Conservation (phyloP, 2,797 vertebrate species). For the Enteromius viviparus region DNA sequence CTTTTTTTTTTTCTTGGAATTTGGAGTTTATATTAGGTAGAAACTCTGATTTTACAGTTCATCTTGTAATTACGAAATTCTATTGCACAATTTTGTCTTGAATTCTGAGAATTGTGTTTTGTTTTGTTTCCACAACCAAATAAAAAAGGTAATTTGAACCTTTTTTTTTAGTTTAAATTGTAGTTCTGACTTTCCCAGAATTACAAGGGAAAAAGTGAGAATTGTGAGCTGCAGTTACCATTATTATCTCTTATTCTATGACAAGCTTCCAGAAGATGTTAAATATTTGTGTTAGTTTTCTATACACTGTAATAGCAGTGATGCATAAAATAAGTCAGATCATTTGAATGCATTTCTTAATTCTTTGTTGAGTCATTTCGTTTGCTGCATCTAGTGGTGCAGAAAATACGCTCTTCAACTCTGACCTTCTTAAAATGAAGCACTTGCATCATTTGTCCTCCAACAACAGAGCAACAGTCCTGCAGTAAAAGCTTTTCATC, state of each 20-base stretch:
- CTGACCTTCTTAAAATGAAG: conserved; percentile 29
- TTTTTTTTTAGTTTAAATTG: background rate
- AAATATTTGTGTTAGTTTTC: background rate
- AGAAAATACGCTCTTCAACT: background rate
- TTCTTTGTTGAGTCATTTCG: background rate
- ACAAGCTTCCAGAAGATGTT: background rate
- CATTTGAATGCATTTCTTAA: background rate
- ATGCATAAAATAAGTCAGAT: conserved; percentile 8
- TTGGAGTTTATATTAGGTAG: too few relatives aligned
- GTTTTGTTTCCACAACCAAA: background rate
- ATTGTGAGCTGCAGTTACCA: background rate
- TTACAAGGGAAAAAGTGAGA: background rate
- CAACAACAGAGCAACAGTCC: background rate
- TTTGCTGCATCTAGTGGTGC: background rate
- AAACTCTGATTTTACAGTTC: background rate
- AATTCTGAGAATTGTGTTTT: background rate
- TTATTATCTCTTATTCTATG: background rate
- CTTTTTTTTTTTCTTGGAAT: background rate
- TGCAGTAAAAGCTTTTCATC: background rate
- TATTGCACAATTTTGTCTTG: background rate
- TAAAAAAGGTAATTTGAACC: too few relatives aligned
- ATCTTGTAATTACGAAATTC: background rate
- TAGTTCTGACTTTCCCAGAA: background rate
- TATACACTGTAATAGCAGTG: background rate
- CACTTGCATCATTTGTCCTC: background rate